A percentile compares a stretch with the other conserved stretches of the same genome.
phyloP scores from a whole-genome alignment of 2,113 vertebrate species.

The Dinomys branickii region DNA sequence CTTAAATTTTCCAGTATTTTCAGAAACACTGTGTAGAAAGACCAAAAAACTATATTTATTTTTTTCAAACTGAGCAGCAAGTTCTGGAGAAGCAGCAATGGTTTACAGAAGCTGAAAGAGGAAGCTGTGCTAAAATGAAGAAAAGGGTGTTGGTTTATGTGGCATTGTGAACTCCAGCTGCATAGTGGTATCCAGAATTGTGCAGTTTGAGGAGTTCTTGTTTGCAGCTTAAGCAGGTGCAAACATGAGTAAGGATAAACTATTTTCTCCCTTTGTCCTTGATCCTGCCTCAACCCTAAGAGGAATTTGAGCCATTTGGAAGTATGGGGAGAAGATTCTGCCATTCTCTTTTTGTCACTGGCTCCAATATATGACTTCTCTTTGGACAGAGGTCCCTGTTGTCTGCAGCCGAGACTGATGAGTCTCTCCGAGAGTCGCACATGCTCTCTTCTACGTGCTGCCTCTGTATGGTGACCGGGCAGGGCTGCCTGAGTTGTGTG shows the following conservation, averaged over 20 bases:
- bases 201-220: background rate
- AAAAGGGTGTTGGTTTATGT: background rate
- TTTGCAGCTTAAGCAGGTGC: background rate
- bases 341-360: background rate
- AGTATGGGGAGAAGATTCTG: background rate
- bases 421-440: rapidly evolving
- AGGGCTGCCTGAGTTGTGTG: background rate
- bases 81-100: background rate
- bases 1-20: background rate
- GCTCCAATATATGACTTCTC: background rate
- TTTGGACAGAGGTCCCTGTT: background rate
- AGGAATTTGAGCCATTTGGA: background rate
- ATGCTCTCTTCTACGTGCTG: background rate
- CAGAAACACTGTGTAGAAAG: background rate
- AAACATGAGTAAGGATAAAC: background rate
- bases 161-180: background rate
- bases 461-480: background rate
- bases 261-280: background rate
- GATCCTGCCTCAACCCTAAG: background rate
- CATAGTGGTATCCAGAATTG: background rate
- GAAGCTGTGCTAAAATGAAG: background rate
- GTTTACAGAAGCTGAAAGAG: background rate
- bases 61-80: background rate
- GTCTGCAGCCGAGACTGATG: background rate
- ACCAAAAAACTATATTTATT: background rate